Evolutionary conservation across 2,113 vertebrate genomes (phyloP), one percentile per base, ranked within the genome.

Genomic region (Poeciliopsis turrubarensis): DNA sequence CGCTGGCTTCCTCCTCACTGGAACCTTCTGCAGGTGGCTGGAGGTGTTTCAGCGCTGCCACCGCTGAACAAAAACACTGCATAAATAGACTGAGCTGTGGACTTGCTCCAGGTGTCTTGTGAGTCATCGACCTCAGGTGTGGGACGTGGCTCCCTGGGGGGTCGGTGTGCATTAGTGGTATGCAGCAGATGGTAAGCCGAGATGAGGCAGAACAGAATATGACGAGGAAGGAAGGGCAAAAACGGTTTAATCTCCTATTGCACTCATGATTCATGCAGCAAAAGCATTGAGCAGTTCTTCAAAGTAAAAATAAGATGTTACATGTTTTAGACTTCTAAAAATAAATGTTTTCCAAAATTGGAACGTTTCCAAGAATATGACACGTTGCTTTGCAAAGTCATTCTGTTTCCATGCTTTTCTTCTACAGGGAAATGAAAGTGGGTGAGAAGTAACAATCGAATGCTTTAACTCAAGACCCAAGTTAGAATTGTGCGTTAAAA

Each of bases 51-150:
- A 61, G 47, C 27, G 27, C 29, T 25, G 39, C 19, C 51, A 31
- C 3, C 29, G 60, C 60, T 12, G 70, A 60, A 83, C 73, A 75
- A 60, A 9, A 57, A 54, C 10, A 65, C 60, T 63, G n/a, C 34
- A 64, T 54, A 72, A 81, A 69, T 47, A 69, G 77, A 60, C 65
- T 76, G 32, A 68, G 70, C 73, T 12, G 11, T 51, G 9, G 19
- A 13, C 6, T 54, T 30, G 44, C 19, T 78, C 65, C 88, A 91
- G 83, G 86, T 86, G 89, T 73, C 51, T 54, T 65, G 41, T 86
- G 88, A 89, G 70, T 85, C 80, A 72, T 14, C 76, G 71, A 78
- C 83, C 89, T 89, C 85, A 92, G 89, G 89, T 92, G 89, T 85
- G 79, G 79, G 76, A 69, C 68, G 1, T 87, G 70, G 47, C 31